A percentile compares a stretch with the other conserved stretches of the same genome.
Conservation (phyloP, 2,888 invertebrate genomes). For the Acronicta alni region DNA sequence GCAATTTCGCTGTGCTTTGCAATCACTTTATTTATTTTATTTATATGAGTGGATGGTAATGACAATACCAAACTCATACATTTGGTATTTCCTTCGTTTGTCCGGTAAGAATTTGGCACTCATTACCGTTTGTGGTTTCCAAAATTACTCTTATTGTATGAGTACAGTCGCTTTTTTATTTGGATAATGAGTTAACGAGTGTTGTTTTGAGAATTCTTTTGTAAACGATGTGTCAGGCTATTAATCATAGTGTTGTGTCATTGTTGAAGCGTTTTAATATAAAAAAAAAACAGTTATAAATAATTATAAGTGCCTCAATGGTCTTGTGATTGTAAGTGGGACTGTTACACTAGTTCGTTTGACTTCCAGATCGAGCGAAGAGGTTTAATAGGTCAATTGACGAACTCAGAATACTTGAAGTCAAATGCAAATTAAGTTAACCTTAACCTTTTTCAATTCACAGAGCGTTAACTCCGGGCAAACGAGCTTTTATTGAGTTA, state of each 20-base stretch:
- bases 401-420: conserved; percentile 54
- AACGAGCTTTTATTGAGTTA: conserved; percentile 82
- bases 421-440: conserved; percentile 79
- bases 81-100: conserved; percentile 39
- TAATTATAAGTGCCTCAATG: too few relatives aligned
- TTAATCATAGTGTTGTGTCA: conserved; percentile 49
- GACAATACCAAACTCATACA: conserved; percentile 20
- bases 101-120: conserved; percentile 23
- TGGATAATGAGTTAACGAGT: conserved; percentile 29
- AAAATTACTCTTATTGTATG: conserved; percentile 43
- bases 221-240: conserved; percentile 43
- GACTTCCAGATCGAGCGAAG: too few relatives aligned
- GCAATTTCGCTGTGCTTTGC: too few relatives aligned
- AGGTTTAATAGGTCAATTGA: conserved; percentile 45
- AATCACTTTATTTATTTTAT: too few relatives aligned
- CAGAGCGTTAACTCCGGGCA: conserved; percentile 73
- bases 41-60: not conserved
- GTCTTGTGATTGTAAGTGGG: too few relatives aligned
- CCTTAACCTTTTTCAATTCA: conserved; percentile 83
- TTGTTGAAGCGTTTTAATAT: conserved; percentile 25
- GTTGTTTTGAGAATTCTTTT: conserved; percentile 31
- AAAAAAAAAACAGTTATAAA: too few relatives aligned
- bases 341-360: too few relatives aligned
- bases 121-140: conserved; percentile 50
- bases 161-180: conserved; percentile 39